Percentiles rank a stretch among this genome's conserved stretches.
phyloP scores from a whole-genome alignment of 2,113 vertebrate genomes.

The Dermatemys mawii region DNA sequence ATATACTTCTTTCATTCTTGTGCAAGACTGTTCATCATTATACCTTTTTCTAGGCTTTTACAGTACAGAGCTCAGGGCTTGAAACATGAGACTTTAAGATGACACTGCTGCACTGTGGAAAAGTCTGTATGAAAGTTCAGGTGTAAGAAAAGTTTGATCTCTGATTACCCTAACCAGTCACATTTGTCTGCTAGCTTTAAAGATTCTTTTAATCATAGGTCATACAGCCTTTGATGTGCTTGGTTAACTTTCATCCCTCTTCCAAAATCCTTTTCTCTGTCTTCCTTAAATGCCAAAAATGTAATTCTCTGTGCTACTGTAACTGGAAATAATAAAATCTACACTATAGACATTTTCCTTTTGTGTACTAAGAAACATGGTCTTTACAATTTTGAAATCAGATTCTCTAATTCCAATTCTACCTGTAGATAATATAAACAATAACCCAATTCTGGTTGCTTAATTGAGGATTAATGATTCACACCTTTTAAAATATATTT shows the following conservation, averaged over 20 bases:
- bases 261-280: slow-evolving; percentile 48
- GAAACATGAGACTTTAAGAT: slow-evolving; percentile 46
- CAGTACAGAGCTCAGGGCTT: neutral
- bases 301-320: neutral
- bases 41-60: slow-evolving; percentile 34
- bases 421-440: neutral
- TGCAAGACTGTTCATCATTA: slow-evolving; percentile 31
- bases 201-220: slow-evolving; percentile 65
- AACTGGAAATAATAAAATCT: neutral
- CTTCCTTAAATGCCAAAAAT: slow-evolving; percentile 10
- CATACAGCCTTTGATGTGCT: slow-evolving; percentile 49
- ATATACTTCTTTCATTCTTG: slow-evolving; percentile 30
- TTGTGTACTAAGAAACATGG: neutral
- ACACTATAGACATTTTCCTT: neutral
- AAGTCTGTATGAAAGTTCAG: slow-evolving; percentile 34
- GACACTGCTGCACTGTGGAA: neutral
- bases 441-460: neutral
- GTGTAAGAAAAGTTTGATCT: slow-evolving; percentile 38
- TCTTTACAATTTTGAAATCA: neutral
- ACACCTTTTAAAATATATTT: neutral
- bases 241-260: slow-evolving; percentile 42
- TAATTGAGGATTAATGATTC: neutral
- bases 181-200: slow-evolving; percentile 62
- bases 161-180: slow-evolving; percentile 54
- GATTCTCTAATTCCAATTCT: neutral